Conservation (phyloP, 1,140 invertebrate species). For the Drosophila melanogaster region DNA sequence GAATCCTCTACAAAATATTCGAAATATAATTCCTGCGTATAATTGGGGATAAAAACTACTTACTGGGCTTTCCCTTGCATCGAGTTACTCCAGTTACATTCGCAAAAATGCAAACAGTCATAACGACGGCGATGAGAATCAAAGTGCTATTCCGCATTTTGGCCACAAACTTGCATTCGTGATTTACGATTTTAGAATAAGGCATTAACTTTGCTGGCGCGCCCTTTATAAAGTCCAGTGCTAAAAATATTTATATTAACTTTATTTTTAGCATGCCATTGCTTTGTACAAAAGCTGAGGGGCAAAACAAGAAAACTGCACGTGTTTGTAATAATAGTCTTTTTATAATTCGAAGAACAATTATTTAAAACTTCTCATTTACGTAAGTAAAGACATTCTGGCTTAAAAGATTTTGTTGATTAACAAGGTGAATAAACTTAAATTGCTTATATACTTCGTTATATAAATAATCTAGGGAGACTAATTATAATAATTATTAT, state of each 20-base stretch:
- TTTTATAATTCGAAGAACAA: neutral
- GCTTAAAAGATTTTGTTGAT: too few species aligned
- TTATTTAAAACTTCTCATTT: neutral
- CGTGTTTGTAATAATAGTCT: neutral
- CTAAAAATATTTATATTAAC: neutral
- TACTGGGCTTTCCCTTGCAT: conserved; percentile 30
- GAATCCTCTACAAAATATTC: neutral
- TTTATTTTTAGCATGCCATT: neutral
- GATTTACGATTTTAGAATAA: neutral
- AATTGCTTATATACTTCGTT: neutral
- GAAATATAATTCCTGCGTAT: neutral
- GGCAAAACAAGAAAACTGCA: neutral
- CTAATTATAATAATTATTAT: too few species aligned
- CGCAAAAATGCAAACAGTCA: conserved; percentile 5
- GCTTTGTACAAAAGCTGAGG: neutral
- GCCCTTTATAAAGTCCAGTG: conserved; percentile 20
- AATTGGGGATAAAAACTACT: neutral
- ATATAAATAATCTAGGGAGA: neutral
- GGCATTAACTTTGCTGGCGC: conserved; percentile 1
- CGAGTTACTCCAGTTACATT: neutral
- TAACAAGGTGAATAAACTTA: neutral
- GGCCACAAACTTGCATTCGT: neutral
- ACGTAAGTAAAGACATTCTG: neutral
- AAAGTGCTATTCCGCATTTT: conserved; percentile 24
- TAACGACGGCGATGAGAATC: neutral